Percentiles rank a stretch among this genome's conserved stretches.
Evolutionary conservation across 2,113 vertebrate species (phyloP).

Genomic region (Chaetodon trifascialis): DNA sequence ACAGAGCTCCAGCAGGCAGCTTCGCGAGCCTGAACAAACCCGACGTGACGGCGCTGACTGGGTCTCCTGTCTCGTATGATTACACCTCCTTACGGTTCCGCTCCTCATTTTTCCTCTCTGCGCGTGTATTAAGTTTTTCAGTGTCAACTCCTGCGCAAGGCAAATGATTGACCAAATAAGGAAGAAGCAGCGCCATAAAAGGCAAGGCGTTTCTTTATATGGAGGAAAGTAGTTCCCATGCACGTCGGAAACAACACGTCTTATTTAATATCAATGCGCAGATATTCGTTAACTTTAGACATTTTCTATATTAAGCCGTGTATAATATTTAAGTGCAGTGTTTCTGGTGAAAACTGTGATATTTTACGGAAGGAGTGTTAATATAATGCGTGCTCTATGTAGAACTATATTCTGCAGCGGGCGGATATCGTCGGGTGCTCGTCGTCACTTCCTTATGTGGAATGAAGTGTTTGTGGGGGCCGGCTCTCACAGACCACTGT

Average conservation of each 20-base stretch:
- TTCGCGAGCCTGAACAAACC: too few relatives aligned
- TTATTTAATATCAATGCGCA: slow-evolving; percentile 22
- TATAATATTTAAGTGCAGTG: accelerated
- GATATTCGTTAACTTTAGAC: background rate
- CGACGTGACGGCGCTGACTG: too few relatives aligned
- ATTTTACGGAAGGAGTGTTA: accelerated
- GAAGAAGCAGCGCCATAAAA: slow-evolving; percentile 43
- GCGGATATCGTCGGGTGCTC: background rate
- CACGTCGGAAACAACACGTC: background rate
- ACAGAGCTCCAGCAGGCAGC: too few relatives aligned
- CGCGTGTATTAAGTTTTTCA: slow-evolving; percentile 24
- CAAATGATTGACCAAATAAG: slow-evolving; percentile 51
- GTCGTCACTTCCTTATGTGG: slow-evolving; percentile 73
- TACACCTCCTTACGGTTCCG: too few relatives aligned
- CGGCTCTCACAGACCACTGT: slow-evolving; percentile 41
- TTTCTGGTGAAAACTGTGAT: accelerated
- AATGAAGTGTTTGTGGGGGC: slow-evolving; percentile 44
- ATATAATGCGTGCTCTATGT: too few relatives aligned
- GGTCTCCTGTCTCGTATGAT: too few relatives aligned
- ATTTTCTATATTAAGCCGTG: accelerated
- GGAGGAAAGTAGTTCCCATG: slow-evolving; percentile 50
- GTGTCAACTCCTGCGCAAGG: background rate
- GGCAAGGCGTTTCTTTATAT: slow-evolving; percentile 52
- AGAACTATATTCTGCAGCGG: slow-evolving; percentile 64
- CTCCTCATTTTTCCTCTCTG: background rate